Evolutionary conservation across 2,888 invertebrate genomes (phyloP), one percentile per base, ranked within the genome.

Genomic region (Oxystoma pomonae): DNA sequence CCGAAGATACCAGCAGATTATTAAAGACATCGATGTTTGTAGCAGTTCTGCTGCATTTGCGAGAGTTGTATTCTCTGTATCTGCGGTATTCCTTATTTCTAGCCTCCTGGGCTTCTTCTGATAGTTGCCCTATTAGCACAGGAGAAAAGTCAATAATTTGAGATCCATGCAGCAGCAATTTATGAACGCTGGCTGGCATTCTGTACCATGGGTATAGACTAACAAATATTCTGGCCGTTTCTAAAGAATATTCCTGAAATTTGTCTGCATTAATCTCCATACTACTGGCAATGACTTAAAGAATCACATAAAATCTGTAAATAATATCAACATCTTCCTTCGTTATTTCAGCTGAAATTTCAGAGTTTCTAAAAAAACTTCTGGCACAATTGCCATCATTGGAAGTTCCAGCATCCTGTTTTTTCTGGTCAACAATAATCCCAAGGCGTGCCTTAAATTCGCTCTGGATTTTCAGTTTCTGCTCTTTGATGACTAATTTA

Each of bases 91-190:
- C 55, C 22, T 52, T 55, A 60, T 60, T 60, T n/a, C 60, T 17
- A n/a, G 60, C 60, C 20, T 60, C 60, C 21, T 60, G 55, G n/a
- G 55, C 18, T 55, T 60, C 60, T 22, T 60, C 60, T 16, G 60
- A 60, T 20, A 53, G 21, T 21, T 60, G 60, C 21, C 53, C 60
- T 5, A 60, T 60, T 9, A 55, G 53, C n/a, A 60, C 60, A 55
- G 55, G 53, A 20, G 19, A 56, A 18, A 20, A 53, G 3, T 55
- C 9, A 20, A 60, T 17, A 20, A 60, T 20, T 16, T 18, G 55
- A 9, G 7, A n/a, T 1, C 60, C 55, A 60, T 60, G 60, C 20
- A 60, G 20, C 20, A 60, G 20, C 51, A 60, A 20, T 60, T 60
- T 60, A 60, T 55, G 60, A 16, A 60, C 17, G 18, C 18, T 60